Base-by-base conservation (phyloP, 2,113 vertebrate species). In the Silurus asotus region DNA sequence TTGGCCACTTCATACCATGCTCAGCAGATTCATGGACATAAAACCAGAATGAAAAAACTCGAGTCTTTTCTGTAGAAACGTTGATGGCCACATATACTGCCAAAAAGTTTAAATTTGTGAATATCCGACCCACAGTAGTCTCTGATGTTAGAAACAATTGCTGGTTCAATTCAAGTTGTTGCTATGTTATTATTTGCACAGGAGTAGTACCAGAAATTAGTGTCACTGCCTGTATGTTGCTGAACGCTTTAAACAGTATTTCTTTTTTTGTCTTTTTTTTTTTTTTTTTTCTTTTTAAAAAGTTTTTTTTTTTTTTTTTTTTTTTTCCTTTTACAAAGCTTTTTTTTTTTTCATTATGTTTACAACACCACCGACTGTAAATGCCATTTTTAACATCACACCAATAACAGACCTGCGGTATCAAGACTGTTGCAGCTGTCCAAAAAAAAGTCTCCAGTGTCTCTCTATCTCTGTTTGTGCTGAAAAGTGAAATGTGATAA, bases 41-140 rank as follows among this genome's bases (percentile, higher is more conserved):
- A 94, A 96, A 94, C 95, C 37, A 94, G 95, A 65, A 87, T 23
- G 23, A 48, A 13, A 78, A 58, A 69, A 69, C 11, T 94, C 95
- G 96, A 95, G 95, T 94, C 94, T 92, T 95, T 97, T 96, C 95
- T 95, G 91, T 96, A 96, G 96, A 98, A 97, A 98, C 28, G 95
- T 95, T 96, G 96, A 95, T 92, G 95, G 96, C 96, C 96, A 98
- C 97, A 96, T 98, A 98, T 98, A 98, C 97, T 99, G 98, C 98
- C 98, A 99, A 99, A 98, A 98, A 96, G 96, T 98, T 96, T 97
- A 96, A 96, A 96, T 97, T 98, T 98, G 97, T 99, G 97, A 98
- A 98, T 97, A 97, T 95, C 95, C 96, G 96, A 94, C 95, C 96
- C 96, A 96, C 97, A 94, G 96, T 98, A 97, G 97, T 97, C 96